These are phyloP conservation scores for Eucidaris tribuloides DNA, from an alignment of 35 echinoderm and acorn worm genomes.

Conservation along the genomic window DNA sequence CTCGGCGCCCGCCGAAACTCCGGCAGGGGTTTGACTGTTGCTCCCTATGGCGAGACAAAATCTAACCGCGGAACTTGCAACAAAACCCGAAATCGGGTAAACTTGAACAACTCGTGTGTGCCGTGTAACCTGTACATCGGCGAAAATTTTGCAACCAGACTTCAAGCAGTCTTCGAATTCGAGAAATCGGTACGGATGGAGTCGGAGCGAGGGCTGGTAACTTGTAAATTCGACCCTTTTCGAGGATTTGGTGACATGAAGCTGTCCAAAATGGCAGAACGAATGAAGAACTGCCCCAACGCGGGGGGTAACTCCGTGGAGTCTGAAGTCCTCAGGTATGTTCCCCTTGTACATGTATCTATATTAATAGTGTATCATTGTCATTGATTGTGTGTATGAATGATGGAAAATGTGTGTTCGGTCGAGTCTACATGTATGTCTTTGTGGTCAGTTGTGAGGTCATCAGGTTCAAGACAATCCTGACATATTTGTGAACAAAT, in stretches of 20 bases:
- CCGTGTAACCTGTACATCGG: conserved; percentile 20
- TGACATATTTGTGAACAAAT: background rate
- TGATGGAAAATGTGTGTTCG: background rate
- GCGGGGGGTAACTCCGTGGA: conserved; percentile 94
- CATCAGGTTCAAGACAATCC: no score
- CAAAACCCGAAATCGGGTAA: background rate
- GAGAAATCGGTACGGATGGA: conserved; percentile 35
- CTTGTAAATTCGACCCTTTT: conserved; percentile 42
- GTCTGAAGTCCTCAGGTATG: conserved; percentile 98
- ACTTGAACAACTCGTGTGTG: background rate
- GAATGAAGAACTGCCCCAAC: conserved; percentile 59
- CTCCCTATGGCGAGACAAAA: background rate
- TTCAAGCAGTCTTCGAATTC: conserved; percentile 28
- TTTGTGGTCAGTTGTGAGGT: background rate
- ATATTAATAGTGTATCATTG: background rate
- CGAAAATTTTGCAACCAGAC: conserved; percentile 21
- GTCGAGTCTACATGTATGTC: background rate
- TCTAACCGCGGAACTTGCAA: background rate
- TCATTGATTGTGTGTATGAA: background rate
- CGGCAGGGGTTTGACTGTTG: background rate
- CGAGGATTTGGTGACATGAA: conserved; percentile 39
- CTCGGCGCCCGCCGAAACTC: conserved; percentile 38
- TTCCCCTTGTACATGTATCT: background rate
- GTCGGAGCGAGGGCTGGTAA: conserved; percentile 26
- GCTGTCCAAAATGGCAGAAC: conserved; percentile 58